A percentile compares a stretch with the other conserved stretches of the same genome.
phyloP scores from a whole-genome alignment of 2,113 vertebrate species.

The Alexandromys fortis region DNA sequence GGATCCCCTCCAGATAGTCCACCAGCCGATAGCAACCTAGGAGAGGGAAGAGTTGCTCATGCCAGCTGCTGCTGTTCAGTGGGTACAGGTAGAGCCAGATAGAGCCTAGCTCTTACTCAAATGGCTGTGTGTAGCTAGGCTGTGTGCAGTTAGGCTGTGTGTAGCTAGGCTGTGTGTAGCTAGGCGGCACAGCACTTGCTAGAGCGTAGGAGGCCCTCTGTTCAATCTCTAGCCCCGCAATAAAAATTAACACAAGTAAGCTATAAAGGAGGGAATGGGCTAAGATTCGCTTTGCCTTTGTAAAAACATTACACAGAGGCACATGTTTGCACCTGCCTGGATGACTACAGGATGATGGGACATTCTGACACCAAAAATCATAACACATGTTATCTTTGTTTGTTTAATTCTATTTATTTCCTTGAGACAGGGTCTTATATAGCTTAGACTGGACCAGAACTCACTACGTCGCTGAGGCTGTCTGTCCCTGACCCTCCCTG shows the following conservation, averaged over 20 bases:
- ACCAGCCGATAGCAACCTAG: slow-evolving; percentile 94
- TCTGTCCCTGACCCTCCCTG: background rate
- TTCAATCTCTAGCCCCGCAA: background rate
- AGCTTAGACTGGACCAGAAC: background rate
- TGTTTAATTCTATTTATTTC: background rate
- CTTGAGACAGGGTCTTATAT: background rate
- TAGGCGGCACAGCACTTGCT: background rate
- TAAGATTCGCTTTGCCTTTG: slow-evolving; percentile 1
- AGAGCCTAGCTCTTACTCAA: background rate
- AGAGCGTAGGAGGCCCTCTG: background rate
- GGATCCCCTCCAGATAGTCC: slow-evolving; percentile 94
- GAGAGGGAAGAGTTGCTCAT: background rate
- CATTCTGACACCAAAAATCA: background rate
- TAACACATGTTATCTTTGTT: background rate
- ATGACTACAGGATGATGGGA: background rate
- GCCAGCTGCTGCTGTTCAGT: background rate
- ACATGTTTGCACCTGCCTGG: background rate
- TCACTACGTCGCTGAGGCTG: background rate
- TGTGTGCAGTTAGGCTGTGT: too few relatives aligned
- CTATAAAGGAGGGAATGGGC: background rate
- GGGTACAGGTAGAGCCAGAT: background rate
- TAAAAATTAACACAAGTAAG: background rate
- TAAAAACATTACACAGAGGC: background rate
- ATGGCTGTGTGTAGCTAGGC: too few relatives aligned
- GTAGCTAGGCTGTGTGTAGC: background rate